Percentiles rank a stretch among this genome's conserved stretches.
Conservation (phyloP, 2,888 invertebrate genomes). For the Ditylenchus weischeri region DNA sequence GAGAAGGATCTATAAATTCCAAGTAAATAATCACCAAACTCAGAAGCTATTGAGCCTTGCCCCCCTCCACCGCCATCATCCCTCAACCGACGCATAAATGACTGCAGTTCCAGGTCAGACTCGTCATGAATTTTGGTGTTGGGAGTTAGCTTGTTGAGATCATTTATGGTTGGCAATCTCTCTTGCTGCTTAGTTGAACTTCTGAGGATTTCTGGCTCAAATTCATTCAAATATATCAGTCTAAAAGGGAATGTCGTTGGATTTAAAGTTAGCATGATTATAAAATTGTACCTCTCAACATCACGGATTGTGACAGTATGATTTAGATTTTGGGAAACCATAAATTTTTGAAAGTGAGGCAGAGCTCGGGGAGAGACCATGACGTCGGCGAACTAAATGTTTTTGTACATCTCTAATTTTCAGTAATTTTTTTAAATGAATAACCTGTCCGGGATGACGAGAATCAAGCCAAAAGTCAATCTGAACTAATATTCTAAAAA, state of each 20-base stretch:
- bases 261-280: too few relatives aligned
- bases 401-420: too few relatives aligned
- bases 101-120: constrained; percentile 14
- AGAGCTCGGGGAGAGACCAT: constrained; percentile 39
- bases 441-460: constrained; percentile 31
- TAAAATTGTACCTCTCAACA: constrained; percentile 34
- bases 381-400: constrained; percentile 35
- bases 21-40: constrained; percentile 20
- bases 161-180: background rate
- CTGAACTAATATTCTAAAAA: constrained; percentile 25
- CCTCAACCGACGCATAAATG: constrained; percentile 36
- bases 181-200: background rate
- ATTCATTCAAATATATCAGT: constrained; percentile 21
- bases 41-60: constrained; percentile 14
- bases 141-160: constrained; percentile 11
- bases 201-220: constrained; percentile 8
- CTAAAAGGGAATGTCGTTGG: constrained; percentile 3
- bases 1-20: constrained; percentile 3
- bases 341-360: constrained; percentile 22
- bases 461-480: constrained; percentile 54
- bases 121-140: background rate
- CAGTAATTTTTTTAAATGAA: too few relatives aligned
- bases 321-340: constrained; percentile 32
- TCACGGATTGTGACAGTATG: constrained; percentile 46
- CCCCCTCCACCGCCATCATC: constrained; percentile 36